These are phyloP conservation scores for Gavialis gangeticus DNA, from an alignment of 2,113 vertebrate genomes.

Conservation along the genomic window DNA sequence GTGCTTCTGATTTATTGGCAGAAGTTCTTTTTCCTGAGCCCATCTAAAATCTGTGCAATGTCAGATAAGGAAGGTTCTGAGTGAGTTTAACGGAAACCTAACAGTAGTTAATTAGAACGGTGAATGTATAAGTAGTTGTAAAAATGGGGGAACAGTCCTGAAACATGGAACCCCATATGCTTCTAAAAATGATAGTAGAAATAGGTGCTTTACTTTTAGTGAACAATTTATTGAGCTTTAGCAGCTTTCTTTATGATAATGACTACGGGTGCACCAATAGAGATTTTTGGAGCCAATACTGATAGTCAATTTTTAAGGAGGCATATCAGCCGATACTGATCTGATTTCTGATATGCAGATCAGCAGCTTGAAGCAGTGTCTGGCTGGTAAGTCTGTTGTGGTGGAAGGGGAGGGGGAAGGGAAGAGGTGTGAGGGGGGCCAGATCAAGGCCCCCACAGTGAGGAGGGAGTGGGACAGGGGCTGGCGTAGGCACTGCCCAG, in stretches of 20 bases:
- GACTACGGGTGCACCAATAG: too few relatives aligned
- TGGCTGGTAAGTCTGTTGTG: too few relatives aligned
- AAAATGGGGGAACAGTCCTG: slow-evolving; percentile 43
- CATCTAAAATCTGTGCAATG: slow-evolving; percentile 14
- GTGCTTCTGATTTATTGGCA: slow-evolving; percentile 46
- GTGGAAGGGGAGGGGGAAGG: too few relatives aligned
- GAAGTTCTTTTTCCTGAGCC: slow-evolving; percentile 39
- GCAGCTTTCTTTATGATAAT: slow-evolving; percentile 39
- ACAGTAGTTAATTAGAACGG: slow-evolving; percentile 55
- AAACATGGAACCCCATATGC: background rate
- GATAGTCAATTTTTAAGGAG: too few relatives aligned
- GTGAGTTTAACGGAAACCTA: slow-evolving; percentile 32
- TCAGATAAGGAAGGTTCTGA: slow-evolving; percentile 52
- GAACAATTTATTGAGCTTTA: slow-evolving; percentile 62
- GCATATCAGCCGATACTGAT: too few relatives aligned
- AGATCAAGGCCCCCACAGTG: too few relatives aligned
- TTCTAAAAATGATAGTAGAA: background rate
- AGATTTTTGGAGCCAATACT: too few relatives aligned
- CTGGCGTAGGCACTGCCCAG: too few relatives aligned
- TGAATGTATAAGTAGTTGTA: slow-evolving; percentile 37
- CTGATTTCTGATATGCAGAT: too few relatives aligned
- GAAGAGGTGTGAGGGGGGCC: too few relatives aligned
- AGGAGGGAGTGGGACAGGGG: too few relatives aligned
- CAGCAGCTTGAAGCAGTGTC: too few relatives aligned
- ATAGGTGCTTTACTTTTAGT: slow-evolving; percentile 20